Evolutionary conservation across 2,888 invertebrate species (phyloP).

Genomic region (Dermolepida albohirtum): DNA sequence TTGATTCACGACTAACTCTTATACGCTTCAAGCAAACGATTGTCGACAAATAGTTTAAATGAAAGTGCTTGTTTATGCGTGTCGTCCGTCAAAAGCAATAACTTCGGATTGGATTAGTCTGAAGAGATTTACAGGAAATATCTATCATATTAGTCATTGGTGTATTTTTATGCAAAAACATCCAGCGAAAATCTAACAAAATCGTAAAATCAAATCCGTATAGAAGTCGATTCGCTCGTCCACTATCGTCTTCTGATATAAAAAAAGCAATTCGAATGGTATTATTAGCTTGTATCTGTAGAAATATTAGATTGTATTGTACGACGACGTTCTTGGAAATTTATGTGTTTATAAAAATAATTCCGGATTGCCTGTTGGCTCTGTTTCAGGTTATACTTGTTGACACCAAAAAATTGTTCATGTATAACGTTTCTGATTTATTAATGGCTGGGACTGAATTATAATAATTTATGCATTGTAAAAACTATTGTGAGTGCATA

Average conservation of each 20-base stretch:
- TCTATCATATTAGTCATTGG: slow-evolving; percentile 10
- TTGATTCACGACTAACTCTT: too few species aligned
- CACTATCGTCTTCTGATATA: neutral
- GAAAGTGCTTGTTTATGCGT: neutral
- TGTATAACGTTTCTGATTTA: slow-evolving; percentile 32
- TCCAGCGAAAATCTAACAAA: slow-evolving; percentile 2
- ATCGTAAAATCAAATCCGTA: neutral
- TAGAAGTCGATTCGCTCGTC: too few species aligned
- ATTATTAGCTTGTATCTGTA: slow-evolving; percentile 24
- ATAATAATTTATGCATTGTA: neutral
- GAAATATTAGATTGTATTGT: slow-evolving; percentile 35
- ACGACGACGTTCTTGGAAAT: slow-evolving; percentile 28
- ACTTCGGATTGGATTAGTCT: neutral
- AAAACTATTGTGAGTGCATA: too few species aligned
- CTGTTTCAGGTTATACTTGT: slow-evolving; percentile 25
- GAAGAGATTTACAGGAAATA: slow-evolving; percentile 18
- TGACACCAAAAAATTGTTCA: slow-evolving; percentile 26
- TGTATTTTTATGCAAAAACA: slow-evolving; percentile 6
- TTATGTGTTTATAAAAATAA: slow-evolving; percentile 37
- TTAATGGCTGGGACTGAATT: slow-evolving; percentile 3
- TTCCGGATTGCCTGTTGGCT: slow-evolving; percentile 25
- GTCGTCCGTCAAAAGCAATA: slow-evolving; percentile 16
- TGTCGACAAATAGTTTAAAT: slow-evolving; percentile 19
- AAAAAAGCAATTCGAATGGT: slow-evolving; percentile 21
- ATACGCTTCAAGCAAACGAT: neutral